phyloP scores from a whole-genome alignment of 2,888 invertebrate genomes.

The Aquatica leii region DNA sequence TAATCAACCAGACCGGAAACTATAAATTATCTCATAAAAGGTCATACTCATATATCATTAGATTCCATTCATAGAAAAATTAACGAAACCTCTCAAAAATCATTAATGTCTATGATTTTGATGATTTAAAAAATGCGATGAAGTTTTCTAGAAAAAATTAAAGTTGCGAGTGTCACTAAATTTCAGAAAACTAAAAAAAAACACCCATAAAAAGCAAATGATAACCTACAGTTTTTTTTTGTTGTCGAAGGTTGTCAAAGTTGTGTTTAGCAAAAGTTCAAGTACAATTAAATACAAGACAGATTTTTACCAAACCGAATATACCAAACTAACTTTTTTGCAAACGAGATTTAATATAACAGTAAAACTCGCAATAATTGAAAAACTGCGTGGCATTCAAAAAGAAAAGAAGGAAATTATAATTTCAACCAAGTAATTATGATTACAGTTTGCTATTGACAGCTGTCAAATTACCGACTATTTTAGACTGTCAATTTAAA shows the following conservation, averaged over 20 bases:
- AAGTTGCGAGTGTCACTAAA: slow-evolving; percentile 7
- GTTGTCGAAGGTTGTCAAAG: too few relatives aligned
- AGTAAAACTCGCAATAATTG: neutral
- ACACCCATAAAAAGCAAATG: too few relatives aligned
- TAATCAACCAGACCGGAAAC: neutral
- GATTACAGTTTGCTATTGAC: too few relatives aligned
- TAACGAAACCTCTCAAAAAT: neutral
- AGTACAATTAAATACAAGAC: slow-evolving; percentile 12
- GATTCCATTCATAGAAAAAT: slow-evolving; percentile 18
- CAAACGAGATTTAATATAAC: slow-evolving; percentile 6
- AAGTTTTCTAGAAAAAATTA: slow-evolving; percentile 6
- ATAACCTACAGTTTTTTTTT: too few relatives aligned
- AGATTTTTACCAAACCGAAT: slow-evolving; percentile 10
- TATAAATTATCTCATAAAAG: slow-evolving; percentile 15
- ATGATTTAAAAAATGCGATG: slow-evolving; percentile 8
- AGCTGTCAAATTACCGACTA: too few relatives aligned
- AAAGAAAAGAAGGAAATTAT: slow-evolving; percentile 11
- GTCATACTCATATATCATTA: slow-evolving; percentile 17
- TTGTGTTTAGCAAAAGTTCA: neutral
- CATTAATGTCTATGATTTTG: slow-evolving; percentile 2
- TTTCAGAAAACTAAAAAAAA: too few relatives aligned
- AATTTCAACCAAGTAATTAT: too few relatives aligned
- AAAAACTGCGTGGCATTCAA: slow-evolving; percentile 6
- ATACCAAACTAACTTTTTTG: slow-evolving; percentile 4
- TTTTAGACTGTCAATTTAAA: too few relatives aligned